Base-by-base conservation (phyloP, 2,888 invertebrate species). In the Nipponacmea schrenckii region DNA sequence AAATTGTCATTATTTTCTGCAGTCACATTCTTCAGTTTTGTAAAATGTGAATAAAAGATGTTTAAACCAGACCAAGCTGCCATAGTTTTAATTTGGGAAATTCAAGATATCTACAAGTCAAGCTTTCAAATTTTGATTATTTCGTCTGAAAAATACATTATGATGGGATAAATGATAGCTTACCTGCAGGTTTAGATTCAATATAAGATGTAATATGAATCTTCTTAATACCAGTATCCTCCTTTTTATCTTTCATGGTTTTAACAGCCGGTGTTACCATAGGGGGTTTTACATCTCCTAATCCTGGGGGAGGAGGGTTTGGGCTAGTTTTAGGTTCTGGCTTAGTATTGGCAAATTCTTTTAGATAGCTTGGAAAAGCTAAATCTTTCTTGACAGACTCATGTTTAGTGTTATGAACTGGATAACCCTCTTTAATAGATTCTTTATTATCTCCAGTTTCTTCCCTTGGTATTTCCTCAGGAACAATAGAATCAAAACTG, bases 171-270 rank as follows among this genome's bases (percentile, higher is more conserved):
- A 39, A 8, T 39, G 39, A 39, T 39, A 8, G 70, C 78, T 31
- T 77, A 78, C 78, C 78, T 68, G 77, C 70, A 26, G 79, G 83
- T 65, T 77, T 80, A 4, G 84, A 84, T 66, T 81, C 74, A 69
- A 81, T 79, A 69, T 75, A 80, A 68, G 72, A 77, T 39, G 39
- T 39, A 8, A 39, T 39, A 39, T 39, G 39, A 73, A 76, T 76
- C 69, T 64, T 69, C 27, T 56, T 56, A 8, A 71, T 63, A 48
- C 72, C 69, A 44, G 45, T 27, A 44, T 44, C 17, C 74, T 70
- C 64, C 75, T 75, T 44, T 14, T 50, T 12, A 31, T 17, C 10
- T 15, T 10, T n/a, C n/a, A 46, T 39, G 17, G 46, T 20, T 44
- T 31, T 44, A 14, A 45, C 64, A 31, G 66, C n/a, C 24, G 56